These are phyloP conservation scores for Beris morrisii DNA, from an alignment of 2,888 invertebrate species.

Conservation along the genomic window DNA sequence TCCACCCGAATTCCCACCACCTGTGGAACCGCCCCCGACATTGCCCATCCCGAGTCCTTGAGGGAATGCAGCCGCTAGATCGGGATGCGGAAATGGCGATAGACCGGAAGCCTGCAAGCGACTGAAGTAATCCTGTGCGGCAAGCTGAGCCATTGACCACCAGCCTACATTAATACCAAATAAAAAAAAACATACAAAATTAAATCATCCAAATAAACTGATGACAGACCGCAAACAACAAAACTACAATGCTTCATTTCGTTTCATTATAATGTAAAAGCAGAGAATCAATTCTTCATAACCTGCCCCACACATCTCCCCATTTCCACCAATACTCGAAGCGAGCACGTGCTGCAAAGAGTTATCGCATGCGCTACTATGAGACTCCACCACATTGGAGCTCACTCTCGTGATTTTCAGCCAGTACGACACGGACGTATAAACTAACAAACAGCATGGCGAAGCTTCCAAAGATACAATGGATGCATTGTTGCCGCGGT, in stretches of 20 bases:
- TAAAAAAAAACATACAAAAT: conserved; percentile 2
- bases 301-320: conserved; percentile 32
- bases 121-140: conserved; percentile 84
- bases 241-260: background rate
- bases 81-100: conserved; percentile 69
- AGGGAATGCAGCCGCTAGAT: conserved; percentile 63
- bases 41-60: conserved; percentile 51
- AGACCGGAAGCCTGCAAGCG: conserved; percentile 79
- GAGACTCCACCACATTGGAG: no score
- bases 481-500: no score
- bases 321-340: background rate
- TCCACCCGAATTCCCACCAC: conserved; percentile 46
- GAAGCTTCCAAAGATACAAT: background rate
- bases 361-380: conserved; percentile 42
- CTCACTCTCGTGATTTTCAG: background rate
- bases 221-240: background rate
- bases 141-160: conserved; percentile 91
- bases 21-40: conserved; percentile 43
- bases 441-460: background rate
- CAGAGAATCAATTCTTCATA: conserved; percentile 25
- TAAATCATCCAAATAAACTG: background rate
- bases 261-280: background rate
- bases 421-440: background rate
- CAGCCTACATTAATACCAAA: conserved; percentile 63
- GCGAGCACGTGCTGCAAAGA: conserved; percentile 44